Conservation (phyloP, 2,113 vertebrate species). For the Phalacrocorax aristotelis region DNA sequence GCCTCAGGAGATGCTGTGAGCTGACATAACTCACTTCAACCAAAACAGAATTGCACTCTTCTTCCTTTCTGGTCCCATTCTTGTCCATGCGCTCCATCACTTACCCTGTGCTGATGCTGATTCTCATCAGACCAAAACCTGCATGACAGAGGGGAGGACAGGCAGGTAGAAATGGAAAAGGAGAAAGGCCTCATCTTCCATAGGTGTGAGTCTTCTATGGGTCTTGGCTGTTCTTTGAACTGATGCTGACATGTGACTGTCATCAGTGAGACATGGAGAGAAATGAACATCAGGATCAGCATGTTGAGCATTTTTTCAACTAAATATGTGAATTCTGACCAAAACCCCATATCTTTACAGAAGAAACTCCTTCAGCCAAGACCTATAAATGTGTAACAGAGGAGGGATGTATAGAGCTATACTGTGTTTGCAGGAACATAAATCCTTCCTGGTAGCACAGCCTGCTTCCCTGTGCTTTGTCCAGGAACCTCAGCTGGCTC, state of each 20-base stretch:
- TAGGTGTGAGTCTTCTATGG: background rate
- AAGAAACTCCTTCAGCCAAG: slow-evolving; percentile 34
- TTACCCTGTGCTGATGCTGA: background rate
- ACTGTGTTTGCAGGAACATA: background rate
- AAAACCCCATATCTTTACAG: background rate
- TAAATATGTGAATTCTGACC: background rate
- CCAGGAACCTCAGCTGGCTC: background rate
- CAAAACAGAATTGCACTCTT: background rate
- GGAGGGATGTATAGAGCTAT: background rate
- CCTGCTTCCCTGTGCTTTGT: background rate
- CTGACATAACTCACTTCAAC: background rate
- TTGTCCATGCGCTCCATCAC: fast-evolving
- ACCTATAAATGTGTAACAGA: background rate
- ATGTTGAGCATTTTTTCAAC: background rate
- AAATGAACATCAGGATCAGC: background rate
- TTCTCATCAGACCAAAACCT: background rate
- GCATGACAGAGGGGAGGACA: background rate
- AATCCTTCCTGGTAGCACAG: background rate
- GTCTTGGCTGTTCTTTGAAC: background rate
- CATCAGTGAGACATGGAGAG: background rate
- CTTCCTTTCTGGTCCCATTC: background rate
- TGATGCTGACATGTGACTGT: background rate
- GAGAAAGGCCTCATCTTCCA: background rate
- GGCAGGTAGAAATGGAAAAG: background rate
- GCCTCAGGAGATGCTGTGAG: background rate